Conservation (phyloP, 1,140 invertebrate genomes). For the Nymphalis io region DNA sequence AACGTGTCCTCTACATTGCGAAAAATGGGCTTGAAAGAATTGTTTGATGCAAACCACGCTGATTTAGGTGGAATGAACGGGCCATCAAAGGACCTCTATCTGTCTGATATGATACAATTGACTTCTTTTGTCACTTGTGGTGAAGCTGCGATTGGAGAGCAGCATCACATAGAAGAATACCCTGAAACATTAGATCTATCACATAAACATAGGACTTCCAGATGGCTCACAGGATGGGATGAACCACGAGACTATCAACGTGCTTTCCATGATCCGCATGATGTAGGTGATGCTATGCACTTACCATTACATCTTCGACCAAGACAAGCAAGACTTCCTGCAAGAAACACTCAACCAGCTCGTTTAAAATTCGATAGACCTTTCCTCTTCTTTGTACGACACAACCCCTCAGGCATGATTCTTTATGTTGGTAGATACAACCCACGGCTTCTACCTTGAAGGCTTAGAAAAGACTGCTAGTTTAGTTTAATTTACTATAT, state of each 20-base stretch:
- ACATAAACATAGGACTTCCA: slow-evolving; percentile 62
- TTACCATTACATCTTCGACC: slow-evolving; percentile 85
- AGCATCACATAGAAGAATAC: slow-evolving; percentile 90
- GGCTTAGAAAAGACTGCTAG: slow-evolving; percentile 70
- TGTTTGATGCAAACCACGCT: slow-evolving; percentile 87
- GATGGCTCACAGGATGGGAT: slow-evolving; percentile 68
- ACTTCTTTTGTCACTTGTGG: slow-evolving; percentile 90
- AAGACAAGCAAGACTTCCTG: slow-evolving; percentile 85
- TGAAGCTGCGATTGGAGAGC: slow-evolving; percentile 85
- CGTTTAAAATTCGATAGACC: slow-evolving; percentile 90
- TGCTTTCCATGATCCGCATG: slow-evolving; percentile 83
- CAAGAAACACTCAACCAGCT: slow-evolving; percentile 78
- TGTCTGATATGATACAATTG: slow-evolving; percentile 90
- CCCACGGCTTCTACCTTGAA: slow-evolving; percentile 87
- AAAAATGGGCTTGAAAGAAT: slow-evolving; percentile 89
- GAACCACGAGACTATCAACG: slow-evolving; percentile 81
- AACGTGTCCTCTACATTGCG: slow-evolving; percentile 88
- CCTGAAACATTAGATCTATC: slow-evolving; percentile 82
- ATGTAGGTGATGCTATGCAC: slow-evolving; percentile 82
- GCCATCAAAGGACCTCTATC: slow-evolving; percentile 85
- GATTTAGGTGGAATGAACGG: slow-evolving; percentile 90
- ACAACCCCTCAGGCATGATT: slow-evolving; percentile 93
- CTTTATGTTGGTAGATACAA: slow-evolving; percentile 92
- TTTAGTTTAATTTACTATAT: slow-evolving; percentile 70
- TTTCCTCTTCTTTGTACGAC: slow-evolving; percentile 92